These are phyloP conservation scores for Pseudochirops cupreus DNA, from an alignment of 2,797 vertebrate genomes.

Conservation along the genomic window DNA sequence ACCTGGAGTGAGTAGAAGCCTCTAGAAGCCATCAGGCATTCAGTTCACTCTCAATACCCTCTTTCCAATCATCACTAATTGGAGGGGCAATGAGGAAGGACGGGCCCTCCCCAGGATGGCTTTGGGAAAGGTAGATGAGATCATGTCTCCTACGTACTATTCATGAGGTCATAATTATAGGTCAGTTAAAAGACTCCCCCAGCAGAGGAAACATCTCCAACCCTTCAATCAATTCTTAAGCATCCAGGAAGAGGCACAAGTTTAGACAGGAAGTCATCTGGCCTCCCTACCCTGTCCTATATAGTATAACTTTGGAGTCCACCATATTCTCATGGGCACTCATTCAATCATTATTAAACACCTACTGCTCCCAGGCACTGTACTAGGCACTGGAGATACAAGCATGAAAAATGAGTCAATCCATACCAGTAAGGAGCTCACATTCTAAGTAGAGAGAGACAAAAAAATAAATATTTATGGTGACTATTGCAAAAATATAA, in stretches of 20 bases:
- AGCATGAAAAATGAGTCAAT: background rate
- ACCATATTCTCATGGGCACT: background rate
- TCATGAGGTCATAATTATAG: background rate
- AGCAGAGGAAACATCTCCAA: background rate
- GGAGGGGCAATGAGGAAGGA: background rate
- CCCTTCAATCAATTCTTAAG: background rate
- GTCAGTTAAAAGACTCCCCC: background rate
- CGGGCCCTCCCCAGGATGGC: background rate
- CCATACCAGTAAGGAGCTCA: background rate
- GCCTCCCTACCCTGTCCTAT: background rate
- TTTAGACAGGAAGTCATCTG: background rate
- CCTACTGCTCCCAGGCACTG: background rate
- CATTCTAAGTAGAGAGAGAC: background rate
- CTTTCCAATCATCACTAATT: background rate
- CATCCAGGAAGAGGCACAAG: background rate
- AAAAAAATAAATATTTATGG: background rate
- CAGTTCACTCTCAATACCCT: background rate
- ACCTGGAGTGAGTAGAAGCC: background rate
- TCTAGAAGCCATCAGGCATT: background rate
- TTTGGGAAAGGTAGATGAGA: background rate
- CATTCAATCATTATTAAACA: background rate
- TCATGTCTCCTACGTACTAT: background rate
- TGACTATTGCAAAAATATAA: background rate
- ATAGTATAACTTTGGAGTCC: background rate
- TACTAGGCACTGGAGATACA: background rate